Conservation (phyloP, 2,888 invertebrate species). For the Meandrusa payeni region DNA sequence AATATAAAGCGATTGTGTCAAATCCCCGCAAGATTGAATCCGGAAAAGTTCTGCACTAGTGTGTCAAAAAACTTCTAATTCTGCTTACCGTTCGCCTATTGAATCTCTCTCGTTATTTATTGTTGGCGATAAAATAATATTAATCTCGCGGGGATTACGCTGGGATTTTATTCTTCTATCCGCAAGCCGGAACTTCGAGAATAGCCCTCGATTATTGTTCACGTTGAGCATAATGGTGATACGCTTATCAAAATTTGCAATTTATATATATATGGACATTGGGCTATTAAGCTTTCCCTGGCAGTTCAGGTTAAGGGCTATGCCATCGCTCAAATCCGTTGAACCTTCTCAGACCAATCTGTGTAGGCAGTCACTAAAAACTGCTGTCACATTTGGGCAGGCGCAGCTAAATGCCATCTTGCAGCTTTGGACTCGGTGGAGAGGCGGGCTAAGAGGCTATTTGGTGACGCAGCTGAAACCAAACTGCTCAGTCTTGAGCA, state of each 20-base stretch:
- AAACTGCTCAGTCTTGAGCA: too few species aligned
- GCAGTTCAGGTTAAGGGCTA: too few species aligned
- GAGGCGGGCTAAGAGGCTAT: too few species aligned
- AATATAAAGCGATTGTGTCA: constrained; percentile 54
- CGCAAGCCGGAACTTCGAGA: constrained; percentile 63
- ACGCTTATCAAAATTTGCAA: constrained; percentile 7
- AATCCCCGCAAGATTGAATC: constrained; percentile 75
- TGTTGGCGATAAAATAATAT: constrained; percentile 79
- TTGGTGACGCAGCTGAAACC: too few species aligned
- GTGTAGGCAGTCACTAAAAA: too few species aligned
- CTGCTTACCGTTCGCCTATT: constrained; percentile 63
- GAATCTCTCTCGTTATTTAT: constrained; percentile 77
- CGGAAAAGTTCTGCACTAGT: constrained; percentile 65
- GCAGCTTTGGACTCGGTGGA: too few species aligned
- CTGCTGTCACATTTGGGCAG: too few species aligned
- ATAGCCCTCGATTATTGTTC: constrained; percentile 60
- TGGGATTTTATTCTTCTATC: constrained; percentile 73
- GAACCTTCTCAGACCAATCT: too few species aligned
- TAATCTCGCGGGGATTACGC: constrained; percentile 75
- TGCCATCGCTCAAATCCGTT: too few species aligned
- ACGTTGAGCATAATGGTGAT: constrained; percentile 54
- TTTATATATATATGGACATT: too few species aligned
- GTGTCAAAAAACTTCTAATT: constrained; percentile 76
- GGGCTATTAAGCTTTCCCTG: too few species aligned
- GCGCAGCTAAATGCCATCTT: too few species aligned